phyloP scores from a whole-genome alignment of 1,140 invertebrate species.

The Eriosoma lanigerum region DNA sequence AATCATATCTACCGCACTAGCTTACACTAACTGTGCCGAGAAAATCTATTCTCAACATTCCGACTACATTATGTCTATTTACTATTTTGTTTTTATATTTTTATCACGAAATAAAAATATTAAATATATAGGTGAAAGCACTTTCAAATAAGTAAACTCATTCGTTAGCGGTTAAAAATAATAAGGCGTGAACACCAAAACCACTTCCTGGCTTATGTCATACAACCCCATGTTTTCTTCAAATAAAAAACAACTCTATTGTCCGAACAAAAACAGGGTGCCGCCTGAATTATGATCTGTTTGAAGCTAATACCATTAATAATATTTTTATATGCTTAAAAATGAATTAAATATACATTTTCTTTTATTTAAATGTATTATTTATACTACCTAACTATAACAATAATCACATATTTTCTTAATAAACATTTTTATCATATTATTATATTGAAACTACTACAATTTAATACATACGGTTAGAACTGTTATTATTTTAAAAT shows the following conservation, averaged over 20 bases:
- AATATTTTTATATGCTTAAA: background rate
- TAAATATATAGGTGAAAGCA: background rate
- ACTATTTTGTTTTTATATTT: too few species aligned
- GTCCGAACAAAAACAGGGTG: conserved; percentile 18
- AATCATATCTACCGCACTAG: too few species aligned
- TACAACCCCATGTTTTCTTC: conserved; percentile 18
- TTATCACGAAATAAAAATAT: background rate
- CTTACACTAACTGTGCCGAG: too few species aligned
- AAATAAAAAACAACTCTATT: conserved; percentile 23
- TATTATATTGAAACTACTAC: too few species aligned
- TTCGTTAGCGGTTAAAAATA: conserved; percentile 26
- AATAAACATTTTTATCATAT: too few species aligned
- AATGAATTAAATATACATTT: background rate
- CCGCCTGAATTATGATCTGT: conserved; percentile 13
- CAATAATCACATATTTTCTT: too few species aligned
- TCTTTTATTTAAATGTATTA: too few species aligned
- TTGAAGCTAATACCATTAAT: background rate
- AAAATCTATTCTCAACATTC: too few species aligned
- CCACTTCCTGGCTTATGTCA: conserved; percentile 31
- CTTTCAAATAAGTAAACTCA: background rate
- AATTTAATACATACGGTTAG: too few species aligned
- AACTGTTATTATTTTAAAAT: too few species aligned
- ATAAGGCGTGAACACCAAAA: conserved; percentile 30
- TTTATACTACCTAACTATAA: too few species aligned
- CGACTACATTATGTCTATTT: background rate